Evolutionary conservation across 2,797 vertebrate species (phyloP).

Genomic region (Macroramphosus scolopax): DNA sequence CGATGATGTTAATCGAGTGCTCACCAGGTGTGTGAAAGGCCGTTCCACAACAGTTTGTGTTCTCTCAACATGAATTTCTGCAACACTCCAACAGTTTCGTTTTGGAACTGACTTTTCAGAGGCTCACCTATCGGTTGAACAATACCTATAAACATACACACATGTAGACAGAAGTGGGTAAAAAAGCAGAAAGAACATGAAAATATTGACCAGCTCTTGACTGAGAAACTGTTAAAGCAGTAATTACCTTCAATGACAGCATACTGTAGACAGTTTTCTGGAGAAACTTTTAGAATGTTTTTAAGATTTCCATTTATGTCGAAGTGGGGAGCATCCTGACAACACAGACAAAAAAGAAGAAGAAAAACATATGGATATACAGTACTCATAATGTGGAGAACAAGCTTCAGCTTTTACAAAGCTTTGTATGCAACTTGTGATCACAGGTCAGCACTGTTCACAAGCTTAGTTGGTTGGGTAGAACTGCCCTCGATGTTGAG

Average conservation of each 20-base stretch:
- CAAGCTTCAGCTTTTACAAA: too few species aligned
- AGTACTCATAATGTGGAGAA: too few species aligned
- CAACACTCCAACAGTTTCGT: constrained; percentile 80
- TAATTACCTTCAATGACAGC: constrained; percentile 85
- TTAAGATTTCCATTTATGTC: constrained; percentile 74
- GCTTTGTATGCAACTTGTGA: too few species aligned
- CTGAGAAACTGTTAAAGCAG: too few species aligned
- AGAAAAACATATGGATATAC: too few species aligned
- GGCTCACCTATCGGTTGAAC: constrained; percentile 77
- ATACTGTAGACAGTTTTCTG: constrained; percentile 81
- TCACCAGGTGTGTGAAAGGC: constrained; percentile 82
- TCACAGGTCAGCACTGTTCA: too few species aligned
- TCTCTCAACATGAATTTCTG: constrained; percentile 83
- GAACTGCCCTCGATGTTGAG: too few species aligned
- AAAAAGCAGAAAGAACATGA: background rate
- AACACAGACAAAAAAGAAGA: too few species aligned
- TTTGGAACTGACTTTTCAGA: constrained; percentile 82
- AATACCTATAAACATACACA: constrained; percentile 65
- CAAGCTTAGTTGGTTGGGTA: too few species aligned
- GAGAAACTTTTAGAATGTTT: constrained; percentile 75
- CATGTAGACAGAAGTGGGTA: constrained; percentile 3
- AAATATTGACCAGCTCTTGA: background rate
- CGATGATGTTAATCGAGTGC: constrained; percentile 20
- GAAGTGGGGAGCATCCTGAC: constrained; percentile 81
- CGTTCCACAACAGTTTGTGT: constrained; percentile 86